A percentile compares a stretch with the other conserved stretches of the same genome.
These are phyloP conservation scores for Turritopsis rubra DNA, from an alignment of 30 jellyfish, hydroid and myxozoan genomes.

Conservation along the genomic window DNA sequence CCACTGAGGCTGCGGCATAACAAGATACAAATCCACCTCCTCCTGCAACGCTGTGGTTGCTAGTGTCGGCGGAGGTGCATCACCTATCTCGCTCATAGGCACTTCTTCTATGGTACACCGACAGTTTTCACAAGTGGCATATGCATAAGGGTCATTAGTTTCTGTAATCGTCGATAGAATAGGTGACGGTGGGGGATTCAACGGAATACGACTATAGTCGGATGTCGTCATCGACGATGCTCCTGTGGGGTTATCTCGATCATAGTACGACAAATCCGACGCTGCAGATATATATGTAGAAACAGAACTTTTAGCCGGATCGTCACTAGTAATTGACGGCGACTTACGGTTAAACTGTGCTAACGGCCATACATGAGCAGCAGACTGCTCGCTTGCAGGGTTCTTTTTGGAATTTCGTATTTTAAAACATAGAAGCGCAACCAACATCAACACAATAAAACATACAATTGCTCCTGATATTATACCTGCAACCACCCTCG, in stretches of 20 bases:
- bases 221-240: conserved; percentile 61
- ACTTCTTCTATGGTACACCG: conserved; percentile 41
- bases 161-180: conserved; percentile 69
- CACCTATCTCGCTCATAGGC: conserved; percentile 53
- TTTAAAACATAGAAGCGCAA: conserved; percentile 38
- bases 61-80: conserved; percentile 32
- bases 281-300: conserved; percentile 73
- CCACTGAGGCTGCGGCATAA: not conserved
- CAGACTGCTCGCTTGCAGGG: conserved; percentile 6
- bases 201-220: conserved; percentile 71
- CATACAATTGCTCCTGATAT: conserved; percentile 50
- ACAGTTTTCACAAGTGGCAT: conserved; percentile 30
- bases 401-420: conserved; percentile 38
- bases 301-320: conserved; percentile 54
- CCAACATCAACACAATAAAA: conserved; percentile 34
- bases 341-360: conserved; percentile 30
- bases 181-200: conserved; percentile 95
- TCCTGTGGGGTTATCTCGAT: conserved; percentile 67
- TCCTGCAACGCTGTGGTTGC: conserved; percentile 38
- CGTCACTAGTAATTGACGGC: conserved; percentile 49
- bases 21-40: not conserved
- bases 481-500: conserved; percentile 53
- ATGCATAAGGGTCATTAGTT: conserved; percentile 10
- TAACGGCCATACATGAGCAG: conserved; percentile 43
- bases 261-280: conserved; percentile 49